A percentile compares a stretch with the other conserved stretches of the same genome.
Conservation (phyloP, 2,888 invertebrate genomes). For the Diplazon laetatorius region DNA sequence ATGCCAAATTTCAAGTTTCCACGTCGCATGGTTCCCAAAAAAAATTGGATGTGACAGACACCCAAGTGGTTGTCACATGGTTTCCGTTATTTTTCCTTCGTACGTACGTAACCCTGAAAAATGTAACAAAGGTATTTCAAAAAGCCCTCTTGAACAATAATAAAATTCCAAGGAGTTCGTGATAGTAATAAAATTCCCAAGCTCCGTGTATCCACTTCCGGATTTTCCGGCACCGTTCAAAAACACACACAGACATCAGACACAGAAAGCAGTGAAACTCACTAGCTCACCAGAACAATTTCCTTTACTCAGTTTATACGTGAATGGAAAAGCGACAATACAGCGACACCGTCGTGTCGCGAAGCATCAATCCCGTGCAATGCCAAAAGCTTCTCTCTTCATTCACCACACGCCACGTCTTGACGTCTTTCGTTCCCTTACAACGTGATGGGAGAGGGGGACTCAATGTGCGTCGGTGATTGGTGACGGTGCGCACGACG, state of each 20-base stretch:
- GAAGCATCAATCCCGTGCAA: conserved; percentile 6
- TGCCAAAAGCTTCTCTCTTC: conserved; percentile 35
- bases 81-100: too few species aligned
- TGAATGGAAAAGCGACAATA: conserved; percentile 45
- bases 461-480: conserved; percentile 11
- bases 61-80: too few species aligned
- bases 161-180: too few species aligned
- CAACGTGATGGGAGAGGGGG: not conserved
- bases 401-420: conserved; percentile 52
- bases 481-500: conserved; percentile 1
- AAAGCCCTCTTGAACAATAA: too few species aligned
- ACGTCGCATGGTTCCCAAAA: too few species aligned
- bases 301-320: conserved; percentile 29
- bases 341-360: conserved; percentile 20
- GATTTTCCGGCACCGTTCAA: conserved; percentile 33
- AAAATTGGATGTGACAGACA: too few species aligned
- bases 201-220: not conserved
- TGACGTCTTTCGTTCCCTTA: conserved; percentile 7
- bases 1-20: too few species aligned
- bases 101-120: too few species aligned
- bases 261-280: not conserved
- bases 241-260: not conserved
- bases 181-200: too few species aligned
- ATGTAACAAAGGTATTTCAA: too few species aligned
- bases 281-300: conserved; percentile 38